Evolutionary conservation across 2,888 invertebrate species (phyloP).

Genomic region (Leptopterna dolabrata): DNA sequence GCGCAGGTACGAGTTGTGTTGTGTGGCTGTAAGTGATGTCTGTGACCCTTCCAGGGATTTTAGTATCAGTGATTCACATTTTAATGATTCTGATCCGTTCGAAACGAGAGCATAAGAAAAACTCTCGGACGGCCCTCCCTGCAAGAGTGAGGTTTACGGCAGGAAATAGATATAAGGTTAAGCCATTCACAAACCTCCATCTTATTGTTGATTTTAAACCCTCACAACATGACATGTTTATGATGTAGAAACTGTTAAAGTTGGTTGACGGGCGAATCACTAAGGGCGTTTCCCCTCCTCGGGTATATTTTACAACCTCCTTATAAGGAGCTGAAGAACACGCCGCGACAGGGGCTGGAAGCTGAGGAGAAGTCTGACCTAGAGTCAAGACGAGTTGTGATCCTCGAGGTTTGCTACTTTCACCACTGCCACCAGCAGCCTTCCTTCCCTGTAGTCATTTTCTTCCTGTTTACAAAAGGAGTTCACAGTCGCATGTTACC

Average conservation of each 20-base stretch:
- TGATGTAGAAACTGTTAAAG: not conserved
- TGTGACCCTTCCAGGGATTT: no score
- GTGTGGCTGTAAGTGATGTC: no score
- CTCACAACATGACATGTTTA: not conserved
- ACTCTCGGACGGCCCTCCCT: not conserved
- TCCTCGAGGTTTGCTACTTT: conserved; percentile 11
- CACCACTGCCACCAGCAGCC: not conserved
- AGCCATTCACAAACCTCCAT: not conserved
- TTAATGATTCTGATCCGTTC: not conserved
- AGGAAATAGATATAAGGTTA: not conserved
- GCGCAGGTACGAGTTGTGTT: no score
- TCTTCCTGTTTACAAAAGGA: not conserved
- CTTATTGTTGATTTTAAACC: not conserved
- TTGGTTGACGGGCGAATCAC: not conserved
- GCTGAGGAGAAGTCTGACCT: not conserved
- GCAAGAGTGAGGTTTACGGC: not conserved
- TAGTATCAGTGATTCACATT: no score
- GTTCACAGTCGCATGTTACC: not conserved
- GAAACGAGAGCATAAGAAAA: not conserved
- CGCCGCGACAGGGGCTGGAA: not conserved
- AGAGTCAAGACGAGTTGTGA: not conserved
- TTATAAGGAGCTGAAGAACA: not conserved
- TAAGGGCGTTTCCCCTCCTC: not conserved
- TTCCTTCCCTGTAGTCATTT: not conserved
- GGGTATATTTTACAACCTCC: not conserved